phyloP scores from a whole-genome alignment of 2,113 vertebrate genomes.

The Podilymbus podiceps region DNA sequence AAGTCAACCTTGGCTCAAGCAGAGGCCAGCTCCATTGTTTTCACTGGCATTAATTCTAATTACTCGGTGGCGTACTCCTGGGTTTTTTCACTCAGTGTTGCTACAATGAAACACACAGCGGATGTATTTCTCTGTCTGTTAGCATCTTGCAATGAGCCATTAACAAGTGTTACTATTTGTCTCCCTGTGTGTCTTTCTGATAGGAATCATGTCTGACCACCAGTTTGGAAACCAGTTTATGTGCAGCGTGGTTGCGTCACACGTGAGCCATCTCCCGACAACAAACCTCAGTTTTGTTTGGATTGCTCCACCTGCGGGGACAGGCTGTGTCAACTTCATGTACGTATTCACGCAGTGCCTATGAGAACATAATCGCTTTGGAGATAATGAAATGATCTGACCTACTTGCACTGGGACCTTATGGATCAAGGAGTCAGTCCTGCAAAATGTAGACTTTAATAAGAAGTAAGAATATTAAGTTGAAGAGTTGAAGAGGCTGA shows the following conservation, averaged over 20 bases:
- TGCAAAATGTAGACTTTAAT: neutral
- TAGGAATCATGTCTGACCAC: conserved; percentile 93
- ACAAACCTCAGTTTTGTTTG: conserved; percentile 96
- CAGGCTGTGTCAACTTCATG: conserved; percentile 99
- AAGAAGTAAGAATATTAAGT: neutral
- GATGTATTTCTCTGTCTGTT: neutral
- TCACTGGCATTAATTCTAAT: neutral
- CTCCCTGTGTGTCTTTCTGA: neutral
- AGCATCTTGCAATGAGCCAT: neutral
- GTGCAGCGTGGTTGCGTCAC: conserved; percentile 96
- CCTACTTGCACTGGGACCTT: neutral
- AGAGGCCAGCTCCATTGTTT: neutral
- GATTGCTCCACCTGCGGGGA: conserved; percentile 96
- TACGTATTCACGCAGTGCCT: conserved; percentile 65
- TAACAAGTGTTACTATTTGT: conserved; percentile 2
- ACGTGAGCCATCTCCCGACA: conserved; percentile 93
- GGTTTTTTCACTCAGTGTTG: neutral
- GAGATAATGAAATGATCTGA: neutral
- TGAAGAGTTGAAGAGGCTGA: neutral
- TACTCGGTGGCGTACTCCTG: neutral
- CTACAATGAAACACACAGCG: neutral
- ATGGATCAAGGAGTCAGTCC: neutral
- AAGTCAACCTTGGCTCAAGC: neutral
- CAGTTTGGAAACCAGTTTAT: conserved; percentile 97
- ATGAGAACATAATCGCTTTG: neutral